Conservation (phyloP, 2,888 invertebrate species). For the Stenchaetothrips biformis region DNA sequence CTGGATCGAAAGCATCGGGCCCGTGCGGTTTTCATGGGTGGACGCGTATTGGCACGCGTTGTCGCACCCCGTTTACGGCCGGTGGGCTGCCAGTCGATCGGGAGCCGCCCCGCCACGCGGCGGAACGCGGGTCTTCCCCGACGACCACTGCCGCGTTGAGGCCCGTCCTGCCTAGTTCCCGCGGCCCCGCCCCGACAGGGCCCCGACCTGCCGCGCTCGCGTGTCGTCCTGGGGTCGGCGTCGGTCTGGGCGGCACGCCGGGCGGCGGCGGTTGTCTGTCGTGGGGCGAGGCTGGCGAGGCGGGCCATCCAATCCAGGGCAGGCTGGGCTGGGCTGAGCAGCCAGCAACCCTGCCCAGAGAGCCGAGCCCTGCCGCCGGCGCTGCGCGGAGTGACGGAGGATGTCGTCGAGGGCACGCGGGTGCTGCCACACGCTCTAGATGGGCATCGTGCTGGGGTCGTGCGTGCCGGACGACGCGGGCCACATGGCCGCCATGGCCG, state of each 20-base stretch:
- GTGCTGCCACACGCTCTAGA: constrained; percentile 43
- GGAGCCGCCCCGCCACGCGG: background rate
- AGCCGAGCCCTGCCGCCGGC: too few species aligned
- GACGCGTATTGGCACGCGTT: too few species aligned
- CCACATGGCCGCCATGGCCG: background rate
- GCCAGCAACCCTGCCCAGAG: too few species aligned
- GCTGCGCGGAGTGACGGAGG: too few species aligned
- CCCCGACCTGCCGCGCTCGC: background rate
- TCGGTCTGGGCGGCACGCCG: background rate
- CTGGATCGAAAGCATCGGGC: background rate
- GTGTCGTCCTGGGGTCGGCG: background rate
- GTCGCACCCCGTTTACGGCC: too few species aligned
- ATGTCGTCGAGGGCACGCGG: constrained; percentile 38
- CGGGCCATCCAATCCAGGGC: background rate
- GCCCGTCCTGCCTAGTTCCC: background rate
- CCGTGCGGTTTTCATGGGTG: too few species aligned
- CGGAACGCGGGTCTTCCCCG: background rate
- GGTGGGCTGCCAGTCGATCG: too few species aligned
- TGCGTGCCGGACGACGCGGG: constrained; percentile 61
- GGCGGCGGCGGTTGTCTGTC: background rate
- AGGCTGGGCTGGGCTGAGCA: too few species aligned
- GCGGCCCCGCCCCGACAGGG: background rate
- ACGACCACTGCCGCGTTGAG: background rate
- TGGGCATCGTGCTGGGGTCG: constrained; percentile 69
- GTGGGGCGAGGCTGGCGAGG: background rate